Percentiles rank a stretch among this genome's conserved stretches.
Conservation (phyloP, 2,113 vertebrate species). For the Fregetta grallaria region DNA sequence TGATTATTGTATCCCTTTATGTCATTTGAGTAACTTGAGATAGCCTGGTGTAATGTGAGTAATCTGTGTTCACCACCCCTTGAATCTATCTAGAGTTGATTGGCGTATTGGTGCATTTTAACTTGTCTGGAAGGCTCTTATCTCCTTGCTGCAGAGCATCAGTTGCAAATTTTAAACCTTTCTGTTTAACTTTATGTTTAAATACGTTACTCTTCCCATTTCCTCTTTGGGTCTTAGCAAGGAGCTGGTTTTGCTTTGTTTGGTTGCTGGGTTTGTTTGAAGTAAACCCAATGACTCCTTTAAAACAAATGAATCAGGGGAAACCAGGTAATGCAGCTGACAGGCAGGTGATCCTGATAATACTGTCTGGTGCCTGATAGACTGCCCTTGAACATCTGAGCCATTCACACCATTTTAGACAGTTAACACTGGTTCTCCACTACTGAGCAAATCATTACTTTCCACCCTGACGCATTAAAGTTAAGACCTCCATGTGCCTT, state of each 20-base stretch:
- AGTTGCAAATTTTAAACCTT: constrained; percentile 62
- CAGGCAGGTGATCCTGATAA: constrained; percentile 64
- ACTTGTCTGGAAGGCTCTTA: constrained; percentile 58
- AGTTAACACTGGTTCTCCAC: constrained; percentile 23
- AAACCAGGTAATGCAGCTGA: constrained; percentile 24
- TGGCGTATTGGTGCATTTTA: constrained; percentile 51
- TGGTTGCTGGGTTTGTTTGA: constrained; percentile 35
- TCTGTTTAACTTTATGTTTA: constrained; percentile 49
- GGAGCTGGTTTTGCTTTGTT: constrained; percentile 22
- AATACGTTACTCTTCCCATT: constrained; percentile 25
- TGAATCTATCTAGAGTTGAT: constrained; percentile 44
- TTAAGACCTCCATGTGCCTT: constrained; percentile 31
- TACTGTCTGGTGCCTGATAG: constrained; percentile 58
- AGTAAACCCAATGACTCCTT: constrained; percentile 20
- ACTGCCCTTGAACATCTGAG: constrained; percentile 51
- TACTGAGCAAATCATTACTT: constrained; percentile 40
- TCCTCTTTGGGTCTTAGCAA: background rate
- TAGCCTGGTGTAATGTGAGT: constrained; percentile 32
- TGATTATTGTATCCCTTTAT: constrained; percentile 70
- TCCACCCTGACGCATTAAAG: constrained; percentile 45
- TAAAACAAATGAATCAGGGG: constrained; percentile 17
- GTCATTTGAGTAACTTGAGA: constrained; percentile 63
- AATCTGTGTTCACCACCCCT: constrained; percentile 39
- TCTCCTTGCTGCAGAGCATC: constrained; percentile 42
- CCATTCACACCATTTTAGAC: constrained; percentile 56